Evolutionary conservation across 2,888 invertebrate species (phyloP).

Genomic region (Melieria crassipennis): DNA sequence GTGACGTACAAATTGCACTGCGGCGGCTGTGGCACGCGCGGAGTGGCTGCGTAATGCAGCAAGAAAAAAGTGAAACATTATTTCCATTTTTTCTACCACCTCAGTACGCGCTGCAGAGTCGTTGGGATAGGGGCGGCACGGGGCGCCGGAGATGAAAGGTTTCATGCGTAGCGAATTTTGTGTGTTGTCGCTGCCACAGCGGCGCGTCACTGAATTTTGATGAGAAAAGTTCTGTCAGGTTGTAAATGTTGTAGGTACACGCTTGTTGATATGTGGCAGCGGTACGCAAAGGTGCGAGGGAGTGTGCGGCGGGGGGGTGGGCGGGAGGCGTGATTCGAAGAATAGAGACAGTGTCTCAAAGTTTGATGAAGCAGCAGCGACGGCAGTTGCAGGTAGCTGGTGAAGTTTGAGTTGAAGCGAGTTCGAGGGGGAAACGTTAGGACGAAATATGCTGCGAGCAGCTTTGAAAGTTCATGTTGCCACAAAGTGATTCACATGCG

Average conservation of each 20-base stretch:
- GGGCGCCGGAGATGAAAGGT: constrained; percentile 33
- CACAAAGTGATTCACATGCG: too few species aligned
- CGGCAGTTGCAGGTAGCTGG: too few species aligned
- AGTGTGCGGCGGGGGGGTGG: not conserved
- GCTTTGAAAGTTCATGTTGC: too few species aligned
- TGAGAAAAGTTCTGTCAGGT: constrained; percentile 32
- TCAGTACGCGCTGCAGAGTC: not conserved
- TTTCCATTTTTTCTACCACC: not conserved
- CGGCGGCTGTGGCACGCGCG: constrained; percentile 30
- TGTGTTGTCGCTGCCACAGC: constrained; percentile 11
- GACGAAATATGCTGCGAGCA: too few species aligned
- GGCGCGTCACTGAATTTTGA: constrained; percentile 33
- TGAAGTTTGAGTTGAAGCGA: too few species aligned
- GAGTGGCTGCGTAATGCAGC: too few species aligned
- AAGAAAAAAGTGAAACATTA: too few species aligned
- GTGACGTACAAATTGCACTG: constrained; percentile 19
- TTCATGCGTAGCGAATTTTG: constrained; percentile 33
- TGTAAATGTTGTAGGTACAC: not conserved
- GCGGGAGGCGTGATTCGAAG: too few species aligned
- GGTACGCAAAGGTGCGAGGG: too few species aligned
- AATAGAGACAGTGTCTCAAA: too few species aligned
- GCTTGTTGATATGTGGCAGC: not conserved
- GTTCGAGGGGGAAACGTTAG: too few species aligned
- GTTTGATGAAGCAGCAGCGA: too few species aligned
- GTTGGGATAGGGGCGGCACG: not conserved